phyloP scores from a whole-genome alignment of 2,888 invertebrate species.

The Kryphioiulus occultus region DNA sequence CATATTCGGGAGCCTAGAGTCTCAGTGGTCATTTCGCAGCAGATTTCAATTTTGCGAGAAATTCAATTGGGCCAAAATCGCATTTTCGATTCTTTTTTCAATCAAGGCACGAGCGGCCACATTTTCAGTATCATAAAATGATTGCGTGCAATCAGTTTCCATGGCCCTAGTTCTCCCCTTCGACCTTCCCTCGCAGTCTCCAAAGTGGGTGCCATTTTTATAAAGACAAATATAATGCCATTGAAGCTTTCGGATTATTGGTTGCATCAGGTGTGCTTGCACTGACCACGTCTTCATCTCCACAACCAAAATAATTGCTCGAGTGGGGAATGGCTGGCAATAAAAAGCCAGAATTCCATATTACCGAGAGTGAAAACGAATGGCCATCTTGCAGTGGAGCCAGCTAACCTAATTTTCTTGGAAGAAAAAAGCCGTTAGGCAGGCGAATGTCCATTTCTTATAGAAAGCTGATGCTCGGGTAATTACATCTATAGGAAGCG shows the following conservation, averaged over 20 bases:
- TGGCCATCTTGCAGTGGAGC: slow-evolving; percentile 37
- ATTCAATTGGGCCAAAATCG: slow-evolving; percentile 1
- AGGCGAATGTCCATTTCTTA: background rate
- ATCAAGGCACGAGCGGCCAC: slow-evolving; percentile 2
- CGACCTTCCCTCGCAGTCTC: background rate
- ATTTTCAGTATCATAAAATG: background rate
- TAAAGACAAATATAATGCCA: background rate
- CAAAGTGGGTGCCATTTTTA: background rate
- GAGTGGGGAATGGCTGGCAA: background rate
- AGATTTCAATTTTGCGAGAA: slow-evolving; percentile 24
- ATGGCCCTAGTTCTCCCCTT: background rate
- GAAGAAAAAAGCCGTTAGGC: slow-evolving; percentile 29
- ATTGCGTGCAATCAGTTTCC: background rate
- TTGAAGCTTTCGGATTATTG: background rate
- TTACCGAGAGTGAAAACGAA: background rate
- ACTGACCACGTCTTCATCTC: slow-evolving; percentile 12
- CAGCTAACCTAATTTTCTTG: slow-evolving; percentile 40
- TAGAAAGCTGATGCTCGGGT: slow-evolving; percentile 43
- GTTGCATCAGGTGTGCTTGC: slow-evolving; percentile 41
- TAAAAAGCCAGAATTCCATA: slow-evolving; percentile 30
- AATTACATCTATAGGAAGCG: slow-evolving; percentile 35
- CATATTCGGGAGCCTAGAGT: background rate
- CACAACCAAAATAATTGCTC: background rate
- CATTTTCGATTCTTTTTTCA: slow-evolving; percentile 7
- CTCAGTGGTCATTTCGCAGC: slow-evolving; percentile 1